phyloP scores from a whole-genome alignment of 2,797 vertebrate genomes.

The Picus viridis region DNA sequence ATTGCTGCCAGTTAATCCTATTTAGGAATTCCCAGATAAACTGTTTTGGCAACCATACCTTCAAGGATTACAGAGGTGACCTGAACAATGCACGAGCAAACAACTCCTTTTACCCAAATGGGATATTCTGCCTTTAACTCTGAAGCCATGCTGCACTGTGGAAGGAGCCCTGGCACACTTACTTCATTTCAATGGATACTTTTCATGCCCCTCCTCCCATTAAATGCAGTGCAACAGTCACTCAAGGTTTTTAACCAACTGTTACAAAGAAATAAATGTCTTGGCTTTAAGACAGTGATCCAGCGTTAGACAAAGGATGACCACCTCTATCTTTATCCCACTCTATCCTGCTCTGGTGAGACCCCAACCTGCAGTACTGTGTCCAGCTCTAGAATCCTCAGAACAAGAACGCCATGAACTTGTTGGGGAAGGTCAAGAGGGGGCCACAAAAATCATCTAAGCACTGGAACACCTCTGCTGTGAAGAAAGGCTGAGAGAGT shows the following conservation, averaged over 20 bases:
- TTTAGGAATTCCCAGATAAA: neutral
- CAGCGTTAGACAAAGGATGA: neutral
- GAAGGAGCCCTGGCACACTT: neutral
- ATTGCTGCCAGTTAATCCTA: neutral
- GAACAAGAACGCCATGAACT: no score
- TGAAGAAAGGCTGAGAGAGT: no score
- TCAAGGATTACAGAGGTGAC: neutral
- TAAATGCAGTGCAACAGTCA: neutral
- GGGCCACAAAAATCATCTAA: no score
- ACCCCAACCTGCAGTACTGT: no score
- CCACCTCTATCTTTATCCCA: neutral
- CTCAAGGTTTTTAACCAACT: neutral
- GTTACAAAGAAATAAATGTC: neutral
- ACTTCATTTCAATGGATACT: neutral
- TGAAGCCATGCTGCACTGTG: rapidly evolving
- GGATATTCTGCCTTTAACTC: neutral
- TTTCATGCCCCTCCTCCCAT: neutral
- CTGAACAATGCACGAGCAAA: rapidly evolving
- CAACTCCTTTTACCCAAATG: neutral
- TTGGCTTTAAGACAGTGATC: neutral
- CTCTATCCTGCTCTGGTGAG: neutral
- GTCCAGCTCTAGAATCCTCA: no score
- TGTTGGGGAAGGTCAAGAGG: no score
- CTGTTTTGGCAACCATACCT: neutral
- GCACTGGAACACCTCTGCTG: no score